Evolutionary conservation across 2,797 vertebrate species (phyloP).

Genomic region (Eulemur mongoz): DNA sequence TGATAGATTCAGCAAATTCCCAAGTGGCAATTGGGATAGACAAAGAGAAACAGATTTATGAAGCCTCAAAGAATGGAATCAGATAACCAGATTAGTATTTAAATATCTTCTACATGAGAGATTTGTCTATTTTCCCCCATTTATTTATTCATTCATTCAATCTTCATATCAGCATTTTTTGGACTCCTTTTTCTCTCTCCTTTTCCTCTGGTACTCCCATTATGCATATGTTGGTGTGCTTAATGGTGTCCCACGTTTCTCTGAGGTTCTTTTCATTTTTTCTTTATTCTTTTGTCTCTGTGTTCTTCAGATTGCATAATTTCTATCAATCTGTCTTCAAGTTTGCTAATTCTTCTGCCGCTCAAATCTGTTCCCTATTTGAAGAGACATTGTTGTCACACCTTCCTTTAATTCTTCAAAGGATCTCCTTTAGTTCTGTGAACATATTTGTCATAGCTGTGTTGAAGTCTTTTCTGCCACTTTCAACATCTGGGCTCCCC

Average conservation of each 20-base stretch:
- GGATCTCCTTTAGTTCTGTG: neutral
- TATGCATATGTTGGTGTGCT: neutral
- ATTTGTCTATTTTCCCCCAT: neutral
- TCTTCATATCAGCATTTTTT: conserved; percentile 21
- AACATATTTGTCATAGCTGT: neutral
- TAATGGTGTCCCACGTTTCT: neutral
- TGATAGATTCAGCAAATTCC: neutral
- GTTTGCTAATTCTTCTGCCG: neutral
- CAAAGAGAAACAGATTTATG: neutral
- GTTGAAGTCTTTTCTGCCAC: conserved; percentile 31
- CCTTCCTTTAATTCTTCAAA: conserved; percentile 28
- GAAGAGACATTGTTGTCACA: conserved; percentile 16
- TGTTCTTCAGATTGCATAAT: neutral
- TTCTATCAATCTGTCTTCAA: neutral
- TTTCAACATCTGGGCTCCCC: neutral
- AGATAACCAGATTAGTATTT: neutral
- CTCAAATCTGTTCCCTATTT: conserved; percentile 1
- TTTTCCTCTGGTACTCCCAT: neutral
- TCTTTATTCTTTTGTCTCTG: neutral
- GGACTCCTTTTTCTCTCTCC: neutral
- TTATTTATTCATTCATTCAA: neutral
- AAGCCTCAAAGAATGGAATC: neutral
- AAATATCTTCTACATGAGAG: neutral
- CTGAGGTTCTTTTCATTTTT: neutral
- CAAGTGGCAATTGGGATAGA: neutral